Base-by-base conservation (phyloP, 2,113 vertebrate species). In the Odontophorus gujanensis region DNA sequence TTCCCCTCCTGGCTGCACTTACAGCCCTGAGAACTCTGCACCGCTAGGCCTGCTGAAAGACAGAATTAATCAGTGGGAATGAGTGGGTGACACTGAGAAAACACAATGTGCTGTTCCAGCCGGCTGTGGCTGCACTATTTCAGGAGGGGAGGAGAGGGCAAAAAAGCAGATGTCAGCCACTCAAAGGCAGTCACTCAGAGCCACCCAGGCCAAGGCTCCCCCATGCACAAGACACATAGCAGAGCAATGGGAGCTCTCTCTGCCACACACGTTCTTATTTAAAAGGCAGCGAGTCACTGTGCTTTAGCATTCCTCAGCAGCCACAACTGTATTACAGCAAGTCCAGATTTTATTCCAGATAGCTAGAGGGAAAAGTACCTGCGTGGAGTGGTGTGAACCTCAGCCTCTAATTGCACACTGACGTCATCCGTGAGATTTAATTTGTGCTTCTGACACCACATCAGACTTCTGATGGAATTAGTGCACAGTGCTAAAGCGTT, bases 1-100 rank as follows among this genome's bases (percentile, higher is more conserved):
- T 76, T 50, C 50, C 59, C 20, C 28, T 53, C n/a, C 74, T 50
- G 30, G 47, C 28, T 78, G 69, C 65, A 95, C 66, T 30, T 89
- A 42, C 51, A 92, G n/a, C 16, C 73, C 38, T 6, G 48, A 89
- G 34, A 67, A 57, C 48, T 63, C 18, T 36, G 20, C 61, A 66
- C 13, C 88, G 63, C 61, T 55, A 45, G 55, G 81, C 24, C 47
- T 68, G 61, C 32, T 90, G 93, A 96, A 91, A 96, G 75, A 93
- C 30, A 68, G 82, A 93, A 90, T 96, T 92, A 90, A 95, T 95
- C 76, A 25, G 26, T 32, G 76, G 69, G 71, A 89, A 95, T 68
- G 72, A 95, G 81, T 1, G 91, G 81, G 77, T 89, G 95, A 97
- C 94, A 92, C 76, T 67, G 93, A 83, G 85, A 91, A 96, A 95